These are phyloP conservation scores for Centropristis striata DNA, from an alignment of 2,113 vertebrate genomes.

Conservation along the genomic window DNA sequence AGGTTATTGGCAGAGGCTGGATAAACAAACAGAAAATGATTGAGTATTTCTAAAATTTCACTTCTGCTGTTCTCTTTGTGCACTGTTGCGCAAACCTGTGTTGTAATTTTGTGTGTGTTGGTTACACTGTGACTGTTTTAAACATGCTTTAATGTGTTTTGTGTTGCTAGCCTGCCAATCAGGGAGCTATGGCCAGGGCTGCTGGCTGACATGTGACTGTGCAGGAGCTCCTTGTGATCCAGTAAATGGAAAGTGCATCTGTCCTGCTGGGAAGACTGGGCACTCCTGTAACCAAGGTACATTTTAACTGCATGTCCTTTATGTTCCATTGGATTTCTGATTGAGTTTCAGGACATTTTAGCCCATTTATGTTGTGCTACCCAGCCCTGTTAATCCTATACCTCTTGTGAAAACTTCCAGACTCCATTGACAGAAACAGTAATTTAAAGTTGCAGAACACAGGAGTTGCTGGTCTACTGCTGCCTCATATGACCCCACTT, in stretches of 20 bases:
- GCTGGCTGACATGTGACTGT: conserved; percentile 77
- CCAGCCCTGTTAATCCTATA: too few species aligned
- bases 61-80: conserved; percentile 19
- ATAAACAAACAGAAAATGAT: conserved; percentile 53
- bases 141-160: conserved; percentile 6
- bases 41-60: conserved; percentile 24
- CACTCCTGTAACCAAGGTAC: conserved; percentile 72
- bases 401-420: too few species aligned
- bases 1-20: conserved; percentile 49
- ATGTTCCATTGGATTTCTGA: not conserved
- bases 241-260: conserved; percentile 78
- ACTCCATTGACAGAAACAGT: too few species aligned
- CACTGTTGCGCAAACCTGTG: not conserved
- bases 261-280: conserved; percentile 83
- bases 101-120: not conserved
- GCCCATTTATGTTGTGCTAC: not conserved
- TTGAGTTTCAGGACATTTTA: not conserved
- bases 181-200: conserved; percentile 73
- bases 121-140: not conserved
- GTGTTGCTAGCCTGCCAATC: conserved; percentile 72
- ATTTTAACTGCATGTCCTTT: not conserved
- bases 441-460: too few species aligned
- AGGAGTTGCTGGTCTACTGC: too few species aligned
- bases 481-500: too few species aligned
- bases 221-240: conserved; percentile 71